Base-by-base conservation (phyloP, 2,797 vertebrate species). In the Benthosema pterotum region DNA sequence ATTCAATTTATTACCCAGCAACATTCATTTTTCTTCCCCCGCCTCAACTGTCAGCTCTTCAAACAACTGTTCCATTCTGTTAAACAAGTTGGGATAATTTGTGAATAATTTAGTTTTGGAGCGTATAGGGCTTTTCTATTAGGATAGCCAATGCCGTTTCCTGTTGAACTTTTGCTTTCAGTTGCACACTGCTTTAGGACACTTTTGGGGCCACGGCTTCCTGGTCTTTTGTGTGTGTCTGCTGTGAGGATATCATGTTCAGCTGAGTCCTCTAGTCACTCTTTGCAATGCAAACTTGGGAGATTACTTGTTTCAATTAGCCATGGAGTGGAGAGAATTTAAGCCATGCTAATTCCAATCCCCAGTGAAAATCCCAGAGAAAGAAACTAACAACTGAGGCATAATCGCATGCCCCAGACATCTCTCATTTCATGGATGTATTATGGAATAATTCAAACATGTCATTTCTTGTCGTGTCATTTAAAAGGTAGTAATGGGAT, bases 241-340 rank as follows among this genome's bases (percentile, higher is more conserved):
- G 69, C 74, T 77, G 60, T 5, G 71, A 74, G 82, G 75, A 87
- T 79, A 83, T 83, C 83, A 74, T 46, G 79, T 63, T 65, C 65
- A 46, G 65, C 74, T 1, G 74, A 70, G 77, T 67, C 65, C 65
- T 67, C 52, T 52, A 53, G 11, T 72, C 65, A 82, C 73, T 63
- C 63, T 59, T 57, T 56, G 63, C 74, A 73, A 67, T 74, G 58
- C 70, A 56, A 77, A 80, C 87, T 74, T 80, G 9, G 61, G 86
- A 89, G 86, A 90, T 90, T 89, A 89, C 83, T 82, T 75, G 72
- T 90, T 91, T 91, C 89, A 91, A 91, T 91, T 90, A 89, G 87
- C 82, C 71, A 81, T 69, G 78, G 83, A 83, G 85, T 42, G 65
- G 76, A 77, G 74, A 84, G 75, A 85, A 85, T 88, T 79, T 85